Evolutionary conservation across 2,888 invertebrate genomes (phyloP), one percentile per base, ranked within the genome.

Genomic region (Drosophila trichaetosa): DNA sequence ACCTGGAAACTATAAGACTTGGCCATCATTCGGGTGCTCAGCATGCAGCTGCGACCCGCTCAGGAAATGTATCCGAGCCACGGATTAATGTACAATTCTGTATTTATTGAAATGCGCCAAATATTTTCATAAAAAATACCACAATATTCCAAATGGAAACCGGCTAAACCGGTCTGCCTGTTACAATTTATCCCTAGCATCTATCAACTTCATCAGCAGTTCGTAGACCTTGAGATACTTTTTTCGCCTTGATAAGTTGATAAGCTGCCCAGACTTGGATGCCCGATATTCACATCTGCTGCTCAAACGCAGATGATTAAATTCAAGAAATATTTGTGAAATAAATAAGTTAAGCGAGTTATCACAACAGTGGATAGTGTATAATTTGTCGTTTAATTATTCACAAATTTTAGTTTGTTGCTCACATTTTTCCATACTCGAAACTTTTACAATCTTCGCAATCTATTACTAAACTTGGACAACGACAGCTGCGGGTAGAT

Each of bases 91-190:
- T 69, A 67, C 73, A 64, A 67, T 69, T 80, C 60, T 61, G 48
- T 83, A 83, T 82, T 88, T 86, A 86, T 80, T 83, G 66, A 88
- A 86, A 85, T 88, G 81, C 70, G 69, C 54, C 69, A 84, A 88
- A 86, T 82, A 88, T 85, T 83, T 85, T 83, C 59, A 79, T 83
- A 73, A 75, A 88, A 79, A 76, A 83, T 73, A 85, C 85, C 85
- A 85, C 83, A 88, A 83, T 78, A 88, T 85, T 82, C 60, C 67
- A 61, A 67, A 73, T 62, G 73, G 18, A 56, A 73, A 88, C 85
- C 73, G 74, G 85, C 86, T 67, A 21, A 76, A 76, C 85, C 71
- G 75, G 85, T 88, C 42, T n/a, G 29, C n/a, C 34, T 16, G 46
- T 70, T 71, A 72, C 65, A 60, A 34, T 70, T 77, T 67, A 70